Evolutionary conservation across 2,888 invertebrate genomes (phyloP), one percentile per base, ranked within the genome.

Genomic region (Halocaridina rubra): DNA sequence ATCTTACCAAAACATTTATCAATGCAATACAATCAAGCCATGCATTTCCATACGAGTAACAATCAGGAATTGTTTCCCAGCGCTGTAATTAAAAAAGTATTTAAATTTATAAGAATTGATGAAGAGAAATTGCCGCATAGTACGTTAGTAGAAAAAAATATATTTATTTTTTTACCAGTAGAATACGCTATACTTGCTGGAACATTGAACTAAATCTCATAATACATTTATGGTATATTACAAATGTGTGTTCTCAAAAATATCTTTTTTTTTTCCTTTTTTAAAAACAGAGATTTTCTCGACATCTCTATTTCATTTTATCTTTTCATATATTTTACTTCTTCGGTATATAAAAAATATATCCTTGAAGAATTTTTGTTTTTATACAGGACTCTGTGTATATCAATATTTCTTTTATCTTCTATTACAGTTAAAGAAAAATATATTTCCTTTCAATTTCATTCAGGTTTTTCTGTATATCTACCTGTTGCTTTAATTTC

Each of bases 161-260:
- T 84, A 84, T 84, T 84, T 84, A 84, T 84, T 84, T 84, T 84
- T 84, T 84, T 84, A 84, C 82, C 69, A 82, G 72, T 78, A 78
- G 82, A 72, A 84, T 72, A 61, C 72, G 78, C 78, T 72, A 72
- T 77, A 72, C 78, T 77, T 77, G 61, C 75, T 53, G 67, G 67
- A 76, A 75, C 46, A 61, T 39, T 46, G 64, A 29, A 33, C 82
- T 27, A 77, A 71, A 72, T 69, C 76, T 57, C 27, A 69, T 59
- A 76, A 57, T 57, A 69, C 71, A 33, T 57, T 69, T 53, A 30
- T 27, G 53, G 53, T 67, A 57, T 64, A n/a, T 10, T 46, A 46
- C 27, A 46, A 13, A 30, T 29, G 30, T 69, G 29, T 69, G 69
- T 29, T 29, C 7, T 29, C 29, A n/a, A 30, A 29, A 69, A 19